Percentiles rank a stretch among this genome's conserved stretches.
Evolutionary conservation across 2,888 invertebrate species (phyloP).

Genomic region (Heliconius charithonia): DNA sequence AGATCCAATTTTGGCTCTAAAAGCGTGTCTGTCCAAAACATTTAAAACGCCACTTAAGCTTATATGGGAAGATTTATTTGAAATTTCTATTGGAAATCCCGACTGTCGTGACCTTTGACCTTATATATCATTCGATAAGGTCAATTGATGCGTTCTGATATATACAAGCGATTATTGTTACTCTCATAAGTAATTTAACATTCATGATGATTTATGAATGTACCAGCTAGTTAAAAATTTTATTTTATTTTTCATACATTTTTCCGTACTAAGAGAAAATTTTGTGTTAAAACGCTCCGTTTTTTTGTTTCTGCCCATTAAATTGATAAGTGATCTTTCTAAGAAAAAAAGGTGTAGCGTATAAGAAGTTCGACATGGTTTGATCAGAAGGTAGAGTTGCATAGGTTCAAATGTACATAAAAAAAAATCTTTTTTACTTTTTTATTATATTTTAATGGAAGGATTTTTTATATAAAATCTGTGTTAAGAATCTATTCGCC

Average conservation of each 20-base stretch:
- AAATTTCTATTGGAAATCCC: constrained; percentile 21
- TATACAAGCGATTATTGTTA: constrained; percentile 15
- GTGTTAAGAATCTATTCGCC: too few species aligned
- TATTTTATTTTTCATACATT: too few species aligned
- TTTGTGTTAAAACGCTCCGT: not conserved
- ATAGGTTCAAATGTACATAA: too few species aligned
- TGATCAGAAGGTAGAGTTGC: too few species aligned
- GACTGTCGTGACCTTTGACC: not conserved
- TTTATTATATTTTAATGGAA: too few species aligned
- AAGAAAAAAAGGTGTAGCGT: not conserved
- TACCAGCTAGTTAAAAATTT: not conserved
- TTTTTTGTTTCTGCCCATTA: not conserved
- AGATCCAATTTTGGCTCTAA: not conserved
- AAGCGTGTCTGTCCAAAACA: constrained; percentile 18
- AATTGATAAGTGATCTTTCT: not conserved
- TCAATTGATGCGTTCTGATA: constrained; percentile 2
- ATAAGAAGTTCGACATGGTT: too few species aligned
- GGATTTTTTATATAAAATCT: too few species aligned
- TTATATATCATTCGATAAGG: constrained; percentile 16
- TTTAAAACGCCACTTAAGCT: constrained; percentile 16
- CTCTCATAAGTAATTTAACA: constrained; percentile 6
- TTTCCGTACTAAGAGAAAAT: not conserved
- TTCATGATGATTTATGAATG: not conserved
- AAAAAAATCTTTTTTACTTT: too few species aligned
- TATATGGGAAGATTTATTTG: constrained; percentile 23